Evolutionary conservation across 2,113 vertebrate species (phyloP).

Genomic region (Apeltes quadracus): DNA sequence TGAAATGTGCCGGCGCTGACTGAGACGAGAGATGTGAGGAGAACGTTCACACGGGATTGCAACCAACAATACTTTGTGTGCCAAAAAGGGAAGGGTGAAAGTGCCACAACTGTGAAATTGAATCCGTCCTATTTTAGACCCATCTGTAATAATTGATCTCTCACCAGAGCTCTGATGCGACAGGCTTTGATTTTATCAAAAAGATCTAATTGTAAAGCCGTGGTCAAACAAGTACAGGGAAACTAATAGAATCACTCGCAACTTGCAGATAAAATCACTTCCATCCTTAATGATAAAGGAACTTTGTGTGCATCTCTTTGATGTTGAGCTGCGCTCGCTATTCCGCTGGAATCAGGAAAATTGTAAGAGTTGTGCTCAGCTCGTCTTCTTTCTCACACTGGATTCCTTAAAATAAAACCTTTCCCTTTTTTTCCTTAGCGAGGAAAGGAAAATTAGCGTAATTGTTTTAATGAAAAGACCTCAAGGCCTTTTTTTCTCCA

Average conservation of each 20-base stretch:
- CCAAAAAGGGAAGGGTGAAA: constrained; percentile 6
- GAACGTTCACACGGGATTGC: constrained; percentile 29
- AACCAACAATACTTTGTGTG: constrained; percentile 27
- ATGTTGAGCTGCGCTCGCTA: constrained; percentile 2
- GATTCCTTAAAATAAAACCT: constrained; percentile 53
- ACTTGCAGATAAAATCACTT: constrained; percentile 43
- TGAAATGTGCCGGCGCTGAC: constrained; percentile 46
- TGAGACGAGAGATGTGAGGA: constrained; percentile 39
- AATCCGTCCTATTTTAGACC: constrained; percentile 65
- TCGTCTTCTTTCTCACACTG: background rate
- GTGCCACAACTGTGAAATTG: constrained; percentile 54
- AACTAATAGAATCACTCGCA: constrained; percentile 59
- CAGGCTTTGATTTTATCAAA: constrained; percentile 63
- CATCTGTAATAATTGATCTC: constrained; percentile 60
- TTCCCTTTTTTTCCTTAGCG: constrained; percentile 23
- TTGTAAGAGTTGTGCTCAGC: background rate
- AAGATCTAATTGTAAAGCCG: constrained; percentile 60
- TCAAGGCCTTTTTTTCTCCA: constrained; percentile 46
- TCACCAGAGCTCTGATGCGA: constrained; percentile 38
- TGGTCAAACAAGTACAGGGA: constrained; percentile 51
- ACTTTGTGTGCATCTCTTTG: constrained; percentile 12
- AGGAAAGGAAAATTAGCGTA: constrained; percentile 70
- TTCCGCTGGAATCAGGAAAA: constrained; percentile 10
- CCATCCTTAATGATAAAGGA: constrained; percentile 39
- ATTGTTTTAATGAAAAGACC: constrained; percentile 76